Percentiles rank a stretch among this genome's conserved stretches.
Conservation (phyloP, 1,140 invertebrate species). For the Pseudomyrmex sp. region DNA sequence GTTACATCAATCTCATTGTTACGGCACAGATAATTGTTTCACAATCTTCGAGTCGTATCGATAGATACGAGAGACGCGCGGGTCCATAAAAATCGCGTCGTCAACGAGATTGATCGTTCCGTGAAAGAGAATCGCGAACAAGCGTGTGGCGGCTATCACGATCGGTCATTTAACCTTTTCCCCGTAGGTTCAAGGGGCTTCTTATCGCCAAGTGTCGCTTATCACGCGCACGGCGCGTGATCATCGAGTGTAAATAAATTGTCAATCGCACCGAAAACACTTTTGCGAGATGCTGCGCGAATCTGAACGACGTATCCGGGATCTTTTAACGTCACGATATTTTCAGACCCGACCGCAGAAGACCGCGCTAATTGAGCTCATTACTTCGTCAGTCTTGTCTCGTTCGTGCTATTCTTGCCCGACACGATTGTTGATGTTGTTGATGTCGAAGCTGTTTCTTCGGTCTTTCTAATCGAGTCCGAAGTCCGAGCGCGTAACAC, state of each 20-base stretch:
- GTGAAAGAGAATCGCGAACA: constrained; percentile 25
- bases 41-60: not conserved
- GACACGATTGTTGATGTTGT: not conserved
- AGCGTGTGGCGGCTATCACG: constrained; percentile 26
- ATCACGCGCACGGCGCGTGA: constrained; percentile 27
- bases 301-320: not conserved
- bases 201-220: not conserved
- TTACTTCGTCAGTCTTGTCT: not conserved
- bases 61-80: not conserved
- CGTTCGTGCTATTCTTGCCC: not conserved
- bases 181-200: constrained; percentile 36
- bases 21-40: not conserved
- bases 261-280: constrained; percentile 33
- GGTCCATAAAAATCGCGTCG: not conserved
- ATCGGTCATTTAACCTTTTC: constrained; percentile 39
- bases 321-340: constrained; percentile 10
- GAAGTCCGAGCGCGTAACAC: too few species aligned
- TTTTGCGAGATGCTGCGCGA: not conserved
- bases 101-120: not conserved
- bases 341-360: not conserved
- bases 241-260: constrained; percentile 35
- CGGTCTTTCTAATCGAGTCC: too few species aligned
- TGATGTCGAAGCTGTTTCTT: too few species aligned
- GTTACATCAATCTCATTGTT: too few species aligned
- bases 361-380: not conserved